Conservation (phyloP, 2,113 vertebrate genomes). For the Dryoscopus gambensis region DNA sequence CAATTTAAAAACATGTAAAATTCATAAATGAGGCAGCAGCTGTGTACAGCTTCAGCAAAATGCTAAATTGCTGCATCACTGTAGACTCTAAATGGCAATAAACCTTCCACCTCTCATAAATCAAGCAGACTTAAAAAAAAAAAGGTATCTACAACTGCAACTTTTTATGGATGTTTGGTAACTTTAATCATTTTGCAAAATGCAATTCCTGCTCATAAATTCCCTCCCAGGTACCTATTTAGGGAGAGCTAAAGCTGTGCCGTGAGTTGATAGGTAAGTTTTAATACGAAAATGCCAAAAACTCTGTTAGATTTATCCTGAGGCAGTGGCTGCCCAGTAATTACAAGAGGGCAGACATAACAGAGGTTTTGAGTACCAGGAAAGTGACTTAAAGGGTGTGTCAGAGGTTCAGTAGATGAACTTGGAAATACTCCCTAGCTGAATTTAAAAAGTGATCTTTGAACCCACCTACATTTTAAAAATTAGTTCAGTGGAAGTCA, state of each 20-base stretch:
- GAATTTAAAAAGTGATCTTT: not conserved
- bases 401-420: not conserved
- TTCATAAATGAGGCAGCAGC: slow-evolving; percentile 69
- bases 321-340: slow-evolving; percentile 74
- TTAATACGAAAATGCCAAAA: slow-evolving; percentile 79
- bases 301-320: slow-evolving; percentile 76
- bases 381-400: not conserved
- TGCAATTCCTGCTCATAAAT: slow-evolving; percentile 78
- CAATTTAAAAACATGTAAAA: slow-evolving; percentile 78
- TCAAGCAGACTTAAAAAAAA: slow-evolving; percentile 78
- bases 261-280: slow-evolving; percentile 78
- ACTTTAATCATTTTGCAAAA: slow-evolving; percentile 83
- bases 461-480: not conserved
- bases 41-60: slow-evolving; percentile 60
- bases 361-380: not conserved
- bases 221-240: slow-evolving; percentile 77
- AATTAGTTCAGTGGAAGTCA: not conserved
- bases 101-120: slow-evolving; percentile 83
- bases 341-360: slow-evolving; percentile 68
- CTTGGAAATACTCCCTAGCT: not conserved
- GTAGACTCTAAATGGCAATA: slow-evolving; percentile 77
- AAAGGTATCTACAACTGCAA: slow-evolving; percentile 73
- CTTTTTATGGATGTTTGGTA: slow-evolving; percentile 82
- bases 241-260: slow-evolving; percentile 78
- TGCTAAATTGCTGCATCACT: slow-evolving; percentile 71